phyloP scores from a whole-genome alignment of 2,113 vertebrate species.

The Nothoprocta pentlandii region DNA sequence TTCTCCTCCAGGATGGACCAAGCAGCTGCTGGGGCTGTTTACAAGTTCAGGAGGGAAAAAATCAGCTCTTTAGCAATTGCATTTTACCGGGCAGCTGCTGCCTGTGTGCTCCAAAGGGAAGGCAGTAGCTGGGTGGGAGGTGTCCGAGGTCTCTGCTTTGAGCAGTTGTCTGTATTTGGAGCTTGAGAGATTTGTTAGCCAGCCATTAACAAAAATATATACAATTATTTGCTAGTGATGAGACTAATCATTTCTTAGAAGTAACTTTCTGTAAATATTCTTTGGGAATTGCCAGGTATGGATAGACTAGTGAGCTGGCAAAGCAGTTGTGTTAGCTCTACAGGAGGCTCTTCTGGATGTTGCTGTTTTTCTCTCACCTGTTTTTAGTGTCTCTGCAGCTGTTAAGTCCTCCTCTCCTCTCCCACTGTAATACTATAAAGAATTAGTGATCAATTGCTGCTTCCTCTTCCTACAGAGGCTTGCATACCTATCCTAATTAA shows the following conservation, averaged over 20 bases:
- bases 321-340: neutral
- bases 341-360: neutral
- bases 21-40: neutral
- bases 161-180: neutral
- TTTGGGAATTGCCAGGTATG: neutral
- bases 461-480: neutral
- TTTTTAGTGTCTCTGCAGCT: neutral
- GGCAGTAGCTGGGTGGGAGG: neutral
- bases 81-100: neutral
- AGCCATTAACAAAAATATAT: neutral
- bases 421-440: neutral
- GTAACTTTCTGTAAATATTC: neutral
- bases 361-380: neutral
- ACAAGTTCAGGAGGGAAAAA: neutral
- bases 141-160: neutral
- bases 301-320: neutral
- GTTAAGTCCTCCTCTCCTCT: neutral
- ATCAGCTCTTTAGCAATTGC: neutral
- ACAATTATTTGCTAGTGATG: neutral
- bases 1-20: neutral
- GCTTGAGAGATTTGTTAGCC: neutral
- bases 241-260: neutral
- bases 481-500: conserved; percentile 35
- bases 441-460: neutral
- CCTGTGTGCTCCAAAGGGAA: neutral